Conservation (phyloP, 2,888 invertebrate species). For the Trichopria drosophilae region DNA sequence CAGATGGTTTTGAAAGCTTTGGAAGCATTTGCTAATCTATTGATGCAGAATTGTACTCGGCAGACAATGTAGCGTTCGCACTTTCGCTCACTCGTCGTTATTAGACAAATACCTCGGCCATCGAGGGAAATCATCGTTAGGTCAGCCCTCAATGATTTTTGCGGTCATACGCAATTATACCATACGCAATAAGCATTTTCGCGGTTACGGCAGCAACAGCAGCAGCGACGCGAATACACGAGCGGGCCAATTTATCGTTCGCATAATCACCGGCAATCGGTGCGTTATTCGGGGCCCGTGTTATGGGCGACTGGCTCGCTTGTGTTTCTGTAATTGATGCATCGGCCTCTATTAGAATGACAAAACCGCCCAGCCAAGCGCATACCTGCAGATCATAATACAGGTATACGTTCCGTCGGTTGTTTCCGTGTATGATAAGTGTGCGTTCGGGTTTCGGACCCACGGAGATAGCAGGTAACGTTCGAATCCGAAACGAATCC, state of each 20-base stretch:
- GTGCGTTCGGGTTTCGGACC: too few species aligned
- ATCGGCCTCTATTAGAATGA: constrained; percentile 52
- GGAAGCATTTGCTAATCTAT: too few species aligned
- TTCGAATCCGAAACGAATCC: too few species aligned
- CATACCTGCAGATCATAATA: too few species aligned
- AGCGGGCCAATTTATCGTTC: constrained; percentile 49
- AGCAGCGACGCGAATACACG: constrained; percentile 35
- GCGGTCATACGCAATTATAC: constrained; percentile 5
- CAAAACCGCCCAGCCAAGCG: constrained; percentile 47
- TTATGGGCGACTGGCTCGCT: constrained; percentile 45
- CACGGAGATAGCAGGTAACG: too few species aligned
- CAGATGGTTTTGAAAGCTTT: too few species aligned
- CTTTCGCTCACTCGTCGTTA: neutral
- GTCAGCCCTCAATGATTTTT: constrained; percentile 11
- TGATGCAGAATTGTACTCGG: constrained; percentile 31
- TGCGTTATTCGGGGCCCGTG: constrained; percentile 47
- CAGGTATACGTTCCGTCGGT: too few species aligned
- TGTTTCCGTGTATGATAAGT: too few species aligned
- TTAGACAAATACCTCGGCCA: too few species aligned
- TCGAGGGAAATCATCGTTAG: too few species aligned
- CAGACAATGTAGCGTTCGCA: constrained; percentile 5
- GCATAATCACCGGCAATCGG: constrained; percentile 54
- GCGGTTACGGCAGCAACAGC: too few species aligned
- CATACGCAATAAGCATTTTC: too few species aligned
- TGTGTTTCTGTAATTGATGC: constrained; percentile 57